Evolutionary conservation across 2,888 invertebrate genomes (phyloP).

Genomic region (Nymphalis polychloros): DNA sequence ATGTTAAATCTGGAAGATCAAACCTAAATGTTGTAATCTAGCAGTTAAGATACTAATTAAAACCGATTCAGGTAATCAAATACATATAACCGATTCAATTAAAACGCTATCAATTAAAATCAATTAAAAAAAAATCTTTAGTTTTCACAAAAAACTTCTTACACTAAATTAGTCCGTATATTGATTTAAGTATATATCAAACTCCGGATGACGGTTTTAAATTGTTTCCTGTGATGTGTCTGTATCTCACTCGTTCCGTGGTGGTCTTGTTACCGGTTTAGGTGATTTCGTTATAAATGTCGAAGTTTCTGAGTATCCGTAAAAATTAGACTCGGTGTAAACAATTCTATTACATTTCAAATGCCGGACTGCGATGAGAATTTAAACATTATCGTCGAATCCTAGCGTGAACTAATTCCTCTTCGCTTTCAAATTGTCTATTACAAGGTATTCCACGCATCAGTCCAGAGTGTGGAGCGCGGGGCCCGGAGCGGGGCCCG

Average conservation of each 20-base stretch:
- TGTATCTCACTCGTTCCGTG: not conserved
- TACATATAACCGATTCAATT: not conserved
- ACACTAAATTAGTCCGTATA: constrained; percentile 30
- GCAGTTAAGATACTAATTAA: not conserved
- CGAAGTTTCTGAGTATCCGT: not conserved
- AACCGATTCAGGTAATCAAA: not conserved
- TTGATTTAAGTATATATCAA: constrained; percentile 14
- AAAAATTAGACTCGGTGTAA: not conserved
- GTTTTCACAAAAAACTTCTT: constrained; percentile 2
- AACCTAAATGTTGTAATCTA: not conserved
- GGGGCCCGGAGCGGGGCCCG: not conserved
- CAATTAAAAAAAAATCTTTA: not conserved
- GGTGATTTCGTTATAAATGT: no score
- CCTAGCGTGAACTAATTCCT: not conserved
- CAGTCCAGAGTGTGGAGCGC: constrained; percentile 3
- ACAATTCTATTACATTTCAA: not conserved
- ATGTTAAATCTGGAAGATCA: not conserved
- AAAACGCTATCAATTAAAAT: not conserved
- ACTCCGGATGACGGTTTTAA: not conserved
- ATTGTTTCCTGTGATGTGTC: not conserved
- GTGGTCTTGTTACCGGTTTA: no score
- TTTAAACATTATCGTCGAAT: not conserved
- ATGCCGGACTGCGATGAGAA: not conserved
- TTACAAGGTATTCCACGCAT: not conserved
- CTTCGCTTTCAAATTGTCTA: constrained; percentile 12